Percentiles rank a stretch among this genome's conserved stretches.
These are phyloP conservation scores for Lophotriccus pileatus DNA, from an alignment of 2,797 vertebrate species.

Conservation along the genomic window DNA sequence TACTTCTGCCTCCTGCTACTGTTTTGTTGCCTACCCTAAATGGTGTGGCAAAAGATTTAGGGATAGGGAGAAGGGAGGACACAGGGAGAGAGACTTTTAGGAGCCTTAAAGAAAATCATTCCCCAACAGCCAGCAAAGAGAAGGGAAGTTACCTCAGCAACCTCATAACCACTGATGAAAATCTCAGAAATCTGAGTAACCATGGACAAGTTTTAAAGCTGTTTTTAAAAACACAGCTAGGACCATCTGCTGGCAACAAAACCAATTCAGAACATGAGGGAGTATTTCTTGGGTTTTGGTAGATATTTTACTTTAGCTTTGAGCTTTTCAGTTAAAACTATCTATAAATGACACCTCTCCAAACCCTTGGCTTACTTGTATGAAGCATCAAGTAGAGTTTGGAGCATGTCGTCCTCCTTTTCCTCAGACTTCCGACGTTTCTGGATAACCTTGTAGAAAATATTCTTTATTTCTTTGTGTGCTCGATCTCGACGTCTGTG, in stretches of 20 bases:
- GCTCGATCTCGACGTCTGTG: conserved; percentile 89
- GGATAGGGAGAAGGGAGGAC: not conserved
- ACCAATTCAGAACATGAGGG: not conserved
- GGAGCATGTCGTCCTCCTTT: conserved; percentile 90
- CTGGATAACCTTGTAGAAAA: conserved; percentile 92
- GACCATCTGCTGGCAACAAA: not conserved
- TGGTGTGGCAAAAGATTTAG: not conserved
- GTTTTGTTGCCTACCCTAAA: not conserved
- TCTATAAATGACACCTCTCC: not conserved
- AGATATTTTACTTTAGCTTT: too few relatives aligned
- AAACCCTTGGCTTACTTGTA: conserved; percentile 86
- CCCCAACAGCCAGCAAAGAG: not conserved
- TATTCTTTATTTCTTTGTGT: conserved; percentile 90
- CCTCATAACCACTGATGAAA: not conserved
- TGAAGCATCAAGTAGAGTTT: conserved; percentile 90
- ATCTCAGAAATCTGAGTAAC: not conserved
- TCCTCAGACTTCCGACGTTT: conserved; percentile 83
- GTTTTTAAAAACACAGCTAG: not conserved
- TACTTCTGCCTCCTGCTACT: not conserved
- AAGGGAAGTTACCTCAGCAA: not conserved
- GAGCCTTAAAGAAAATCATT: not conserved
- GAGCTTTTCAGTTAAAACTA: too few relatives aligned
- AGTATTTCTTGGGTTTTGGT: not conserved
- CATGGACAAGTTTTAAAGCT: not conserved
- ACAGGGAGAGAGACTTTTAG: not conserved